Evolutionary conservation across 1,140 invertebrate species (phyloP).

Genomic region (Copidosoma floridanum): DNA sequence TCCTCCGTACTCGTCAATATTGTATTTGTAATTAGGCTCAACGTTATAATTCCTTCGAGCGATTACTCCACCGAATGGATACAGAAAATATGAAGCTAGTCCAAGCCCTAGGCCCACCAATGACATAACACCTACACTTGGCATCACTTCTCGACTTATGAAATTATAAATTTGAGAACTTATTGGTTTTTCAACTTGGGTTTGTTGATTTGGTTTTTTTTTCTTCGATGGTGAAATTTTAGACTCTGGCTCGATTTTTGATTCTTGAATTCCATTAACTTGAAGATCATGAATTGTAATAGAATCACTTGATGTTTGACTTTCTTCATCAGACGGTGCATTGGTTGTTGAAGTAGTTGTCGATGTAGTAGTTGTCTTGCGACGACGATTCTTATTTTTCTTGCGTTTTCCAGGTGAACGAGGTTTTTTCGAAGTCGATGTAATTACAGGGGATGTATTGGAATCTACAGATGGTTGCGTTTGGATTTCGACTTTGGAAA

Average conservation of each 20-base stretch:
- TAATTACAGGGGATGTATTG: not conserved
- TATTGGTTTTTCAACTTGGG: constrained; percentile 58
- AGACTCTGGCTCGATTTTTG: constrained; percentile 51
- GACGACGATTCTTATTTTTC: constrained; percentile 62
- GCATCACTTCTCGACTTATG: constrained; percentile 75
- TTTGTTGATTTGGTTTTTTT: constrained; percentile 48
- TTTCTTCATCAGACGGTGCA: constrained; percentile 45
- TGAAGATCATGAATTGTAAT: not conserved
- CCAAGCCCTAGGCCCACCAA: constrained; percentile 71
- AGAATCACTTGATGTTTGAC: not conserved
- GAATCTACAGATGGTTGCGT: constrained; percentile 7
- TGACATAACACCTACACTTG: constrained; percentile 71
- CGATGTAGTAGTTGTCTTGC: constrained; percentile 49
- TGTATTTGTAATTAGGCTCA: constrained; percentile 63
- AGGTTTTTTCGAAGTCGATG: constrained; percentile 54
- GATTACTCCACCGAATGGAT: constrained; percentile 68
- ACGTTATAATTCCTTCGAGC: constrained; percentile 65
- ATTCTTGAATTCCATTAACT: constrained; percentile 43
- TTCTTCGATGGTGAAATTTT: constrained; percentile 50
- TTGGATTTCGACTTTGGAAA: constrained; percentile 35
- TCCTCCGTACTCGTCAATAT: constrained; percentile 65
- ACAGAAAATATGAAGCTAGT: constrained; percentile 72
- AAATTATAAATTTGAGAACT: constrained; percentile 76
- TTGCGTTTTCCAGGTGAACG: constrained; percentile 56
- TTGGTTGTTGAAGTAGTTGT: constrained; percentile 41